Evolutionary conservation across 2,888 invertebrate genomes (phyloP), one percentile per base, ranked within the genome.

Genomic region (Sicus ferrugineus): DNA sequence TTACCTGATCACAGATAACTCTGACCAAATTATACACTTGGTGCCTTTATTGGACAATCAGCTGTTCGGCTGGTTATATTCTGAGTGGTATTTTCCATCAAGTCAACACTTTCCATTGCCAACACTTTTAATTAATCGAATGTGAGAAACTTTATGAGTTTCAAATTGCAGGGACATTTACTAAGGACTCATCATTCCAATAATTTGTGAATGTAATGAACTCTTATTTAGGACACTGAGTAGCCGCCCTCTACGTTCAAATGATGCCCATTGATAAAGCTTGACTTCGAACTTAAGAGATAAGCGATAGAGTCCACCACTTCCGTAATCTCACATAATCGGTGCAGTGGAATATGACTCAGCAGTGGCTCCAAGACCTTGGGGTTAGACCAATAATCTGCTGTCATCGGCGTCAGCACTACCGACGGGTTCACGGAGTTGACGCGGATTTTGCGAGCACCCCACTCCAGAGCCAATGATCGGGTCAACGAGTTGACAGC

Each of bases 341-440:
- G 87, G 77, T 91, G 90, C 11, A 97, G 83, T 0, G 97, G 97
- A 83, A 97, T 97, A 84, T 91, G 92, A 1, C 88, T 88, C 61
- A 93, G 80, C 90, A 97, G 89, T 0, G 88, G 88, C 2, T 87
- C 87, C 0, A 92, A 89, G 79, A 93, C 93, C 0, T 83, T 86
- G 0, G 94, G 92, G 77, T 95, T 93, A 14, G 91, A 89, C 97
- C 97, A 98, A 34, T 90, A 91, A 16, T 89, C 84, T 72, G 88
- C 88, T 0, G 96, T 96, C 93, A 98, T 92, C 66, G 92, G 93
- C 0, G 98, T 98, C 88, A 96, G 87, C n/a, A 96, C 92, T 0
- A 96, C 96, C 0, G 97, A 98, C 0, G 98, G 98, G 85, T 97
- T 96, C 0, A 98, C 92, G n/a, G 91, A 88, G 83, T 98, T 98